A percentile compares a stretch with the other conserved stretches of the same genome.
phyloP scores from a whole-genome alignment of 2,888 invertebrate species.

The Coecobrya sp. region DNA sequence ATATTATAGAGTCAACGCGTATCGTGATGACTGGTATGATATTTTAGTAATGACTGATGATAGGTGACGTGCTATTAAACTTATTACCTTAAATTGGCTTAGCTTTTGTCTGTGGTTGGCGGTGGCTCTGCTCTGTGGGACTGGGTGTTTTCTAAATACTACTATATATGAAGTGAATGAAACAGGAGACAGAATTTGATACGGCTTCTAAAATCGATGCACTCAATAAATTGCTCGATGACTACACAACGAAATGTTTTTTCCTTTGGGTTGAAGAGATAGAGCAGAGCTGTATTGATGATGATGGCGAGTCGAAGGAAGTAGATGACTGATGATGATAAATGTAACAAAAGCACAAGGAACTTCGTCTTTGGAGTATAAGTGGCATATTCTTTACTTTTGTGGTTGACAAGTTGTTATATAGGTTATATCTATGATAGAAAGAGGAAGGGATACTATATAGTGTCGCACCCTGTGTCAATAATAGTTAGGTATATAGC shows the following conservation, averaged over 20 bases:
- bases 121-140: neutral
- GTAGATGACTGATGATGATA: conserved; percentile 29
- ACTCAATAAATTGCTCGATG: conserved; percentile 7
- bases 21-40: neutral
- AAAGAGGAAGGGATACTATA: neutral
- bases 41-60: neutral
- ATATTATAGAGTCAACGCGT: neutral
- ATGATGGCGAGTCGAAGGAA: conserved; percentile 1
- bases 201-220: conserved; percentile 61
- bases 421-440: too few relatives aligned
- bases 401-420: neutral
- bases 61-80: neutral
- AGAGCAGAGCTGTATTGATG: neutral
- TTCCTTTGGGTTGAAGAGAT: neutral
- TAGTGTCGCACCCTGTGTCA: too few relatives aligned
- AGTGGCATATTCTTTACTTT: neutral
- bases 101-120: neutral
- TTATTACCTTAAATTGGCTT: conserved; percentile 16
- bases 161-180: conserved; percentile 11
- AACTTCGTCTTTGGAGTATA: neutral
- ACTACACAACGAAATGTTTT: neutral
- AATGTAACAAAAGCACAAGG: neutral
- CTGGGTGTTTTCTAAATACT: neutral
- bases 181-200: neutral
- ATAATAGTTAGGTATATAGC: too few relatives aligned